Evolutionary conservation across 2,888 invertebrate species (phyloP).

Genomic region (Napeogenes inachia): DNA sequence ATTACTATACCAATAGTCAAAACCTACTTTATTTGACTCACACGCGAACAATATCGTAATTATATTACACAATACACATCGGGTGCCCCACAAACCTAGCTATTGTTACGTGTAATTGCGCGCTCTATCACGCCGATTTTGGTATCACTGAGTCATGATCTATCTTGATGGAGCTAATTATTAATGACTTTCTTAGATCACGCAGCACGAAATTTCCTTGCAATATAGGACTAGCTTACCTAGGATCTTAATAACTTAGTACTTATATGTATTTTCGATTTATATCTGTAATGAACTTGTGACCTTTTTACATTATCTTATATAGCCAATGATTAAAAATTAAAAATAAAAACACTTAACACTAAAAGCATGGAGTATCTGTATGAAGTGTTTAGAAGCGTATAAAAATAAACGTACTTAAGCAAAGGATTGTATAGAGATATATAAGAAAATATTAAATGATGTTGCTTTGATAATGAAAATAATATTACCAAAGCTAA

Average conservation of each 20-base stretch:
- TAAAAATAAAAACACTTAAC: too few relatives aligned
- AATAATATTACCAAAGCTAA: slow-evolving; percentile 24
- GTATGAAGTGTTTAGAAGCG: too few relatives aligned
- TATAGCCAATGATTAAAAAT: too few relatives aligned
- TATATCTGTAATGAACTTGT: too few relatives aligned
- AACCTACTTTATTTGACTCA: slow-evolving; percentile 28
- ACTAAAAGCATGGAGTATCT: too few relatives aligned
- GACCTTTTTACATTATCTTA: too few relatives aligned
- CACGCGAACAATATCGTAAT: slow-evolving; percentile 40
- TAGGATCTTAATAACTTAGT: not conserved
- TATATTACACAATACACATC: slow-evolving; percentile 53
- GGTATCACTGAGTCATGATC: slow-evolving; percentile 20
- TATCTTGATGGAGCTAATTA: not conserved
- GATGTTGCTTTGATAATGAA: too few relatives aligned
- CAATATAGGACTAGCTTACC: not conserved
- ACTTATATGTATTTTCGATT: not conserved
- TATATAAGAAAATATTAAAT: too few relatives aligned
- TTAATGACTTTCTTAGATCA: not conserved
- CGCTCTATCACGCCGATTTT: slow-evolving; percentile 15
- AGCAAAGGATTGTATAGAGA: too few relatives aligned
- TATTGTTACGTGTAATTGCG: slow-evolving; percentile 33
- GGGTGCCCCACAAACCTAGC: slow-evolving; percentile 59
- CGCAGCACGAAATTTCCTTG: not conserved
- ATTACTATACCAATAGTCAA: slow-evolving; percentile 8
- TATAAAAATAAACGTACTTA: too few relatives aligned